Percentiles rank a stretch among this genome's conserved stretches.
These are phyloP conservation scores for Apocrypta bakeri DNA, from an alignment of 1,140 invertebrate species.

Conservation along the genomic window DNA sequence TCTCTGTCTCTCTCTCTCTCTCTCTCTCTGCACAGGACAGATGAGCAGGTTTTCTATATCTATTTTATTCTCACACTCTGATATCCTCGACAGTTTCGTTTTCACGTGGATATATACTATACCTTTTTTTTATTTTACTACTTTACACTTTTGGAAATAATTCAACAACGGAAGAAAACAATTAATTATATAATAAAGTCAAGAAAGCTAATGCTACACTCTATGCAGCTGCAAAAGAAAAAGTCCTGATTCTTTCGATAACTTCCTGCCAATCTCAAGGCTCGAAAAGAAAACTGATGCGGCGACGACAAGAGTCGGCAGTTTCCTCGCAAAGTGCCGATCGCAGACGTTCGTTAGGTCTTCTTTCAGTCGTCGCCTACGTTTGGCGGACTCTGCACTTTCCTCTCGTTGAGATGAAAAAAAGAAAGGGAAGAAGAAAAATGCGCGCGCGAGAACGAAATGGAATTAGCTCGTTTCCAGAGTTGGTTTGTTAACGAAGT, in stretches of 20 bases:
- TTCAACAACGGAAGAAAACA: too few relatives aligned
- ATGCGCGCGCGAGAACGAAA: not conserved
- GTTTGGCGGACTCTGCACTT: constrained; percentile 35
- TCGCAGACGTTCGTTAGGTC: constrained; percentile 54
- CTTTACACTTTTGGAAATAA: too few relatives aligned
- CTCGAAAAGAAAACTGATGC: constrained; percentile 9
- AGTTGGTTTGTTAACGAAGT: not conserved
- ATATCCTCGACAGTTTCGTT: not conserved
- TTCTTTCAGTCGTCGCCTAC: constrained; percentile 50
- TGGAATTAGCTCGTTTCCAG: constrained; percentile 22
- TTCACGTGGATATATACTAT: too few relatives aligned
- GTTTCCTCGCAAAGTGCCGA: constrained; percentile 31
- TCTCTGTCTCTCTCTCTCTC: too few relatives aligned
- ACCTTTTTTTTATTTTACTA: too few relatives aligned
- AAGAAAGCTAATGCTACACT: not conserved
- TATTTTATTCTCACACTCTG: not conserved
- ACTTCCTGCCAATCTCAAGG: not conserved
- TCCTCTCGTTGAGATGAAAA: not conserved
- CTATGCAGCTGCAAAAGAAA: not conserved
- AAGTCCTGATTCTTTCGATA: not conserved
- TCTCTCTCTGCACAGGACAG: not conserved
- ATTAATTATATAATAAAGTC: too few relatives aligned
- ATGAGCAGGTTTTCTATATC: not conserved
- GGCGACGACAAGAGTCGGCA: not conserved
- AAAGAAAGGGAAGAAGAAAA: not conserved